Base-by-base conservation (phyloP, 2,888 invertebrate genomes). In the Caradrina clavipalpis region DNA sequence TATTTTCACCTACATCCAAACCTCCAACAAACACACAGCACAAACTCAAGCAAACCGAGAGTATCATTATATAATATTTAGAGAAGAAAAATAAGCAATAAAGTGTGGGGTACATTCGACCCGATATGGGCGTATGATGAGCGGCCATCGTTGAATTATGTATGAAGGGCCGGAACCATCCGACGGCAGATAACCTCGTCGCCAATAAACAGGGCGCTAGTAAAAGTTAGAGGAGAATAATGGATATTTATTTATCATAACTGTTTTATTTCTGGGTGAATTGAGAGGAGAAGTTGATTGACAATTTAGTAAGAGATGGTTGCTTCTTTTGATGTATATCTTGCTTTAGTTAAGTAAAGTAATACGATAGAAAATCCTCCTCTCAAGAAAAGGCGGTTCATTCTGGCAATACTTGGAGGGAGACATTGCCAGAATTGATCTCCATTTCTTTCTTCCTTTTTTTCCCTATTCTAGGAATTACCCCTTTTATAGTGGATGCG, bases 81-180 rank as follows among this genome's bases (percentile, higher is more conserved):
- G 79, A 80, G 68, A 58, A 73, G 75, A 76, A 78, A 86, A 81
- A 83, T 88, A 87, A 82, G 82, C 80, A 81, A 87, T 86, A 87
- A 83, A 78, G 80, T 78, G 74, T 83, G 77, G 84, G 83, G 74
- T 69, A 80, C 68, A 78, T 75, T 84, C 76, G 73, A 59, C 69
- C 67, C 85, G 88, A 85, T 90, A 87, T 86, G 87, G 80, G 82
- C 84, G 87, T 86, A 87, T 90, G 90, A 90, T 90, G 90, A 85
- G 87, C 86, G 87, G 69, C 76, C 77, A 69, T 69, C 76, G 56
- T 85, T 91, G 91, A 91, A 91, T 91, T 80, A 91, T 91, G 87
- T 86, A 91, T 91, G 89, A 90, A 85, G 89, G 82, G 79, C 77
- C 81, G 80, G 70, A 70, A 69, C 78, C 66, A 71, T 62, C 76